phyloP scores from a whole-genome alignment of 2,888 invertebrate genomes.

The Neelides folsomi region DNA sequence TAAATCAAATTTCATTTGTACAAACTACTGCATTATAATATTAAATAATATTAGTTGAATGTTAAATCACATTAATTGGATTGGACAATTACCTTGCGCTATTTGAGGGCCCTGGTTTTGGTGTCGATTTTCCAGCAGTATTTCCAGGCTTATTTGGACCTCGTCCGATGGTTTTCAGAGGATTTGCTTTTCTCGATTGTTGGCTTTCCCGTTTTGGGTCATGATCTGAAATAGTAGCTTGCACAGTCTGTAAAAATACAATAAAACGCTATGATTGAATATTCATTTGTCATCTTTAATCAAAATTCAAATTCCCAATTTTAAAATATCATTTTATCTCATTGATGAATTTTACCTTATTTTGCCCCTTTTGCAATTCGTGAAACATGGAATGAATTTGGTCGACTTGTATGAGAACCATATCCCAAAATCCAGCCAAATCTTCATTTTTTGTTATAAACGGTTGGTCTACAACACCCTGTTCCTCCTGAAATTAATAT shows the following conservation, averaged over 20 bases:
- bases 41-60: no score
- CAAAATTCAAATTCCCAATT: no score
- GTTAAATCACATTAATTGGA: no score
- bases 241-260: no score
- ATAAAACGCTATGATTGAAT: no score
- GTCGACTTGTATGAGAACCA: conserved; percentile 82
- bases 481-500: neutral
- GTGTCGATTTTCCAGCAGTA: neutral
- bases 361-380: conserved; percentile 14
- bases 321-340: no score
- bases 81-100: no score
- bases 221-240: no score
- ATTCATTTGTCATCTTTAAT: no score
- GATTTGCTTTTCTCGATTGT: neutral
- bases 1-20: neutral
- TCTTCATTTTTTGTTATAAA: conserved; percentile 82
- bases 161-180: neutral
- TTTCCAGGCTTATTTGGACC: conserved; percentile 1
- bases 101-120: no score
- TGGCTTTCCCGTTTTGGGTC: neutral
- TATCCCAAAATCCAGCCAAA: conserved; percentile 94
- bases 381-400: conserved; percentile 51
- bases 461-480: conserved; percentile 49
- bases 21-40: neutral
- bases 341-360: neutral